Evolutionary conservation across 1,140 invertebrate genomes (phyloP).

Genomic region (Forficula auricularia): DNA sequence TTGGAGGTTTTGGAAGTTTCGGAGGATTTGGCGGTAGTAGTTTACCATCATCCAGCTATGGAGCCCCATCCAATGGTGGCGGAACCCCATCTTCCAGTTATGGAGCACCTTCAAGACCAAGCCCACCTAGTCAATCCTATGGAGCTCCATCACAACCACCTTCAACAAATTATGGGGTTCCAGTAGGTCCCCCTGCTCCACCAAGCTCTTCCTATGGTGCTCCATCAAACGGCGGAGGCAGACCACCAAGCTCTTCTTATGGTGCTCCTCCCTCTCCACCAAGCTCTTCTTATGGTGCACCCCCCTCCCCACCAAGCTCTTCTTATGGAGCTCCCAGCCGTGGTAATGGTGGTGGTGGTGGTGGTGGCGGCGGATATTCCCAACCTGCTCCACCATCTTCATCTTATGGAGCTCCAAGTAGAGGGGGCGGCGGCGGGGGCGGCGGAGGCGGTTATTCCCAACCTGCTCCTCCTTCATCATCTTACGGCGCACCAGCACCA

Average conservation of each 20-base stretch:
- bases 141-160: slow-evolving; percentile 12
- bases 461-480: slow-evolving; percentile 11
- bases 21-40: background rate
- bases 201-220: slow-evolving; percentile 6
- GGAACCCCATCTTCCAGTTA: slow-evolving; percentile 16
- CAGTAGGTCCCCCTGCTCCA: slow-evolving; percentile 1
- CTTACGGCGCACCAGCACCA: slow-evolving; percentile 10
- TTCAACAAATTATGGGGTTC: slow-evolving; percentile 2
- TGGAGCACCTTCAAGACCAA: slow-evolving; percentile 18
- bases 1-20: background rate
- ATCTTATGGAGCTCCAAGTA: slow-evolving; percentile 12
- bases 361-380: slow-evolving; percentile 14
- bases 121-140: slow-evolving; percentile 14
- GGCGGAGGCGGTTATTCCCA: slow-evolving; percentile 7
- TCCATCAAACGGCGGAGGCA: slow-evolving; percentile 2
- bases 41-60: slow-evolving; percentile 22
- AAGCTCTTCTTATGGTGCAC: slow-evolving; percentile 2
- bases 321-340: slow-evolving; percentile 30
- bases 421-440: slow-evolving; percentile 6
- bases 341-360: slow-evolving; percentile 20
- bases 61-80: slow-evolving; percentile 13
- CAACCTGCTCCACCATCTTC: slow-evolving; percentile 5
- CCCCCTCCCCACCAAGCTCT: slow-evolving; percentile 21
- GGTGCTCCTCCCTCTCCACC: slow-evolving; percentile 9
- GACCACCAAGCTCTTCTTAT: slow-evolving; percentile 15